phyloP scores from a whole-genome alignment of 2,797 vertebrate species.

The Graptemys geographica region DNA sequence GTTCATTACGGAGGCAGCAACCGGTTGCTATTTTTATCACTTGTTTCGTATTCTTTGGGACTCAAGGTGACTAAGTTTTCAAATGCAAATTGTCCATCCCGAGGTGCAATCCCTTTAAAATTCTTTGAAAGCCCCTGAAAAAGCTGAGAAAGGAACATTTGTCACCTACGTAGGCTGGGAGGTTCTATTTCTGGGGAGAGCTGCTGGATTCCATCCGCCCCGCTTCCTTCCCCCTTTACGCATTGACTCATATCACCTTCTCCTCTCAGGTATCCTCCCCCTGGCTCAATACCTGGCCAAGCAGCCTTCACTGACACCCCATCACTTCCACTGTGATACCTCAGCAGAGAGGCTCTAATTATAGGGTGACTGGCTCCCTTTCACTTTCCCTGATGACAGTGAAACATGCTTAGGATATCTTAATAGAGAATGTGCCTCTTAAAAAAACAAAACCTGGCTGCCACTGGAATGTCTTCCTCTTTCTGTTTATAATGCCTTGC shows the following conservation, averaged over 20 bases:
- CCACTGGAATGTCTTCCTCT: background rate
- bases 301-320: background rate
- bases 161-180: accelerated
- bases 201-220: accelerated
- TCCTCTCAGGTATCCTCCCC: background rate
- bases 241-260: background rate
- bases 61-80: background rate
- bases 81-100: accelerated
- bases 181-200: background rate
- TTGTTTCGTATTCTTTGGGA: background rate
- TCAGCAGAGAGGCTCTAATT: background rate
- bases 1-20: background rate
- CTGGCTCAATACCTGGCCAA: background rate
- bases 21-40: background rate
- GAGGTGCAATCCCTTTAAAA: background rate
- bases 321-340: background rate
- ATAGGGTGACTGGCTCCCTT: constrained; percentile 53
- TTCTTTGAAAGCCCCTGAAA: background rate
- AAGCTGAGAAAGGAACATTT: accelerated
- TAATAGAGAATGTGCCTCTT: background rate
- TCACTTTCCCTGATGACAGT: constrained; percentile 53
- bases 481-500: background rate
- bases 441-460: background rate
- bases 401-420: constrained; percentile 32
- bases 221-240: background rate